phyloP scores from a whole-genome alignment of 2,888 invertebrate genomes.

The Pyrrhia umbra region DNA sequence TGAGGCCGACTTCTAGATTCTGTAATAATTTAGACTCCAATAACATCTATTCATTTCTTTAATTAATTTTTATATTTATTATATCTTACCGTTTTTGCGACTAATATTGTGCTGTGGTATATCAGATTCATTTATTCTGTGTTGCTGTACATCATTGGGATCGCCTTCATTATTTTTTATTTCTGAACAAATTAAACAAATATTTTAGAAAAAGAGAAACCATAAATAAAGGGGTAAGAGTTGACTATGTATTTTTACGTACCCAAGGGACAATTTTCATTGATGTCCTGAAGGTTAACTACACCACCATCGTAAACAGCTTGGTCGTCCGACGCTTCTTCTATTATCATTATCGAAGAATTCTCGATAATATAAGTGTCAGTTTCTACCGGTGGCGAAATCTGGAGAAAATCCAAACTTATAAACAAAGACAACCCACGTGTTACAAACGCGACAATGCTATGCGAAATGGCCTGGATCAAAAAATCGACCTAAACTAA shows the following conservation, averaged over 20 bases:
- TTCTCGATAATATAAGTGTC: constrained; percentile 43
- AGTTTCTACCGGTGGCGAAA: constrained; percentile 29
- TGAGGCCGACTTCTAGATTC: constrained; percentile 61
- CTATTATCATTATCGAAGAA: constrained; percentile 18
- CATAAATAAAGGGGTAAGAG: background rate
- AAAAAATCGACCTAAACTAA: no score
- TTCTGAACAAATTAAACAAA: constrained; percentile 20
- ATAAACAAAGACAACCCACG: background rate
- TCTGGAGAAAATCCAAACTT: constrained; percentile 19
- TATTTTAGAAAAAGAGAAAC: background rate
- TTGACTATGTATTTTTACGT: background rate
- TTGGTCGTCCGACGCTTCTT: constrained; percentile 42
- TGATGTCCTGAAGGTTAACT: constrained; percentile 48
- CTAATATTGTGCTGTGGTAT: constrained; percentile 11
- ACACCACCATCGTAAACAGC: constrained; percentile 16
- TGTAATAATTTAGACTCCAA: constrained; percentile 30
- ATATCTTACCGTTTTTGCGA: constrained; percentile 39
- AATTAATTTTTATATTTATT: background rate
- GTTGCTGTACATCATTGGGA: constrained; percentile 28
- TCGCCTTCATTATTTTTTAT: constrained; percentile 48
- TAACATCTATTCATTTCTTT: background rate
- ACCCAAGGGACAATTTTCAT: constrained; percentile 54
- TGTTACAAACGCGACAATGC: background rate
- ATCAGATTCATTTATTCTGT: constrained; percentile 32
- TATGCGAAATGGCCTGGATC: no score